phyloP scores from a whole-genome alignment of 2,113 vertebrate genomes.

The Phasianus colchicus region DNA sequence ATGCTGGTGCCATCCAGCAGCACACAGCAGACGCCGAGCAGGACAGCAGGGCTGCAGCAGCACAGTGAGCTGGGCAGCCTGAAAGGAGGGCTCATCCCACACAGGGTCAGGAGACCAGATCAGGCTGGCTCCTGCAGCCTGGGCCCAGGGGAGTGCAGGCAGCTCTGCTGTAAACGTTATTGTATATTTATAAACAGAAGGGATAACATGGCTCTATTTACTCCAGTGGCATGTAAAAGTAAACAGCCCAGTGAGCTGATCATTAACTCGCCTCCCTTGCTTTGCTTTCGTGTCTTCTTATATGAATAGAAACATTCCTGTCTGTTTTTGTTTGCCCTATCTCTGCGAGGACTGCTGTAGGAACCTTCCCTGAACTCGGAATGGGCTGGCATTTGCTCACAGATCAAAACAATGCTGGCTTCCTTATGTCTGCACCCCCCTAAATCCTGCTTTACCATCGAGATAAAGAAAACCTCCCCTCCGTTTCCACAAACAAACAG shows the following conservation, averaged over 20 bases:
- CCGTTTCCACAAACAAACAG: not conserved
- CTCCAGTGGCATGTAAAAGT: slow-evolving; percentile 60
- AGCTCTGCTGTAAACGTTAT: slow-evolving; percentile 20
- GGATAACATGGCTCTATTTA: slow-evolving; percentile 48
- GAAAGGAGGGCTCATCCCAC: not conserved
- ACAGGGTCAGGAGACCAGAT: not conserved
- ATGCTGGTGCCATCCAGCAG: not conserved
- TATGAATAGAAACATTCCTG: not conserved
- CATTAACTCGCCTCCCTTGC: slow-evolving; percentile 32
- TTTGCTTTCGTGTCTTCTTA: slow-evolving; percentile 12
- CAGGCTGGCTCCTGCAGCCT: not conserved
- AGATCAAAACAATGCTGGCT: slow-evolving; percentile 41
- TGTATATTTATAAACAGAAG: slow-evolving; percentile 32
- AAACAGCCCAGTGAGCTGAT: slow-evolving; percentile 35
- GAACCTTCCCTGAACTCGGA: slow-evolving; percentile 26
- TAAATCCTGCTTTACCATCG: not conserved
- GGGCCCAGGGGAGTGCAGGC: not conserved
- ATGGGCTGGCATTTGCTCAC: slow-evolving; percentile 15
- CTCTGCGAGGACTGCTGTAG: slow-evolving; percentile 41
- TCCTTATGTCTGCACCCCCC: not conserved
- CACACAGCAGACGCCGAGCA: not conserved
- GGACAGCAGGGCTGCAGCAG: not conserved
- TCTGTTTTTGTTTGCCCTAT: slow-evolving; percentile 51
- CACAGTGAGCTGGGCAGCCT: not conserved
- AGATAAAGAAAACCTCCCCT: slow-evolving; percentile 53